Percentiles rank a stretch among this genome's conserved stretches.
Conservation (phyloP, 2,113 vertebrate genomes). For the Epinephelus cyanopodus region DNA sequence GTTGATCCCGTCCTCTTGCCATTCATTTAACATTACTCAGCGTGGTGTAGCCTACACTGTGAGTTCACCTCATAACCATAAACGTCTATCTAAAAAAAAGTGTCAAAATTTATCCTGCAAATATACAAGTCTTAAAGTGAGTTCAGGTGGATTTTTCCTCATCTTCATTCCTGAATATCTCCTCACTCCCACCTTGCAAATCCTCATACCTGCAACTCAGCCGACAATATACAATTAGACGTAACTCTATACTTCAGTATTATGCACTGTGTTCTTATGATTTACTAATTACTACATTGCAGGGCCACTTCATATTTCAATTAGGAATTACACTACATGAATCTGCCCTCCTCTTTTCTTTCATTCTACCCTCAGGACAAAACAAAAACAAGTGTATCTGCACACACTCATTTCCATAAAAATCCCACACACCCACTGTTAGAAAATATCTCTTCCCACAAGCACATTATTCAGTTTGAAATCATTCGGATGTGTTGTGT, state of each 20-base stretch:
- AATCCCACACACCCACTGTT: conserved; percentile 37
- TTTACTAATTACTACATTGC: conserved; percentile 42
- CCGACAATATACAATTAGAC: conserved; percentile 18
- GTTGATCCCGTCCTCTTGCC: not conserved
- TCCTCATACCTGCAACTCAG: conserved; percentile 25
- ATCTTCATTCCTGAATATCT: not conserved
- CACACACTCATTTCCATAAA: conserved; percentile 58
- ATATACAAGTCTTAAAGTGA: conserved; percentile 18
- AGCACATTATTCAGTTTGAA: conserved; percentile 45
- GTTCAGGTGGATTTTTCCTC: conserved; percentile 13
- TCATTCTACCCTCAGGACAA: conserved; percentile 42
- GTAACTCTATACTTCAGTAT: conserved; percentile 12
- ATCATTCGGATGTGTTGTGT: conserved; percentile 29
- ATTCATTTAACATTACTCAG: conserved; percentile 31
- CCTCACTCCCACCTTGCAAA: conserved; percentile 5
- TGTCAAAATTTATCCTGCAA: conserved; percentile 21
- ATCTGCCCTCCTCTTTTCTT: conserved; percentile 31
- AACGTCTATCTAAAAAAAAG: not conserved
- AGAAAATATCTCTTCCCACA: conserved; percentile 25
- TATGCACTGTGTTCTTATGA: not conserved
- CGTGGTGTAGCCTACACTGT: not conserved
- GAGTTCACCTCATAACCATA: conserved; percentile 22
- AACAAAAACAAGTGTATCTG: conserved; percentile 60
- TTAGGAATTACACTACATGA: conserved; percentile 37
- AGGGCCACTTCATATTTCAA: conserved; percentile 48